A percentile compares a stretch with the other conserved stretches of the same genome.
Evolutionary conservation across 2,113 vertebrate genomes (phyloP).

Genomic region (Gallinago jamesoni): DNA sequence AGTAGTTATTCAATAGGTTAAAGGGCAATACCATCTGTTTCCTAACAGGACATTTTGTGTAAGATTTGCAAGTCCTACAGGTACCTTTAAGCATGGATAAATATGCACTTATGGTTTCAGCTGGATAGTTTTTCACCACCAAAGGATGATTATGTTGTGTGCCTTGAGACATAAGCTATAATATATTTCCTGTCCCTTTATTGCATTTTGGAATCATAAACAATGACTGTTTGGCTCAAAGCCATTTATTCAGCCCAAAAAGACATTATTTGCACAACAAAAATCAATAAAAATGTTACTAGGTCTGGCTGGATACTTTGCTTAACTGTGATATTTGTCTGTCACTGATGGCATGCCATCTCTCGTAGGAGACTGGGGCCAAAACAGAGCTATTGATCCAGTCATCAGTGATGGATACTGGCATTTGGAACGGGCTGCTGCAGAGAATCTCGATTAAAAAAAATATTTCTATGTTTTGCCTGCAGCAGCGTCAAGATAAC

Average conservation of each 20-base stretch:
- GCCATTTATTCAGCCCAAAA: conserved; percentile 98
- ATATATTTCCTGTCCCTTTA: conserved; percentile 97
- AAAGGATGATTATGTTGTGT: conserved; percentile 91
- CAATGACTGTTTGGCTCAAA: conserved; percentile 96
- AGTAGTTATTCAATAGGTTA: conserved; percentile 82
- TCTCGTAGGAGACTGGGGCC: conserved; percentile 93
- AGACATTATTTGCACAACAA: conserved; percentile 97
- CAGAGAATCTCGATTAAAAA: conserved; percentile 87
- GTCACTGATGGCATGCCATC: conserved; percentile 97
- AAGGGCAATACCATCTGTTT: conserved; percentile 82
- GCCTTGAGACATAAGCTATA: conserved; percentile 93
- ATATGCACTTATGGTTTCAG: conserved; percentile 84
- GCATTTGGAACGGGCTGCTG: conserved; percentile 90
- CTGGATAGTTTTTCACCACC: conserved; percentile 87
- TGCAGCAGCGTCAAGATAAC: conserved; percentile 81
- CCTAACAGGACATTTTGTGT: conserved; percentile 81
- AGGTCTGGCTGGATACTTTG: conserved; percentile 88
- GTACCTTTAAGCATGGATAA: conserved; percentile 84
- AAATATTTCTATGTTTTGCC: conserved; percentile 84
- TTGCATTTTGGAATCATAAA: conserved; percentile 97
- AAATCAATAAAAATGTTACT: conserved; percentile 98
- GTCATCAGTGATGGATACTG: conserved; percentile 97
- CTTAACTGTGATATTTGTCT: conserved; percentile 98
- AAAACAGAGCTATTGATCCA: conserved; percentile 98
- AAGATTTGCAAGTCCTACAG: conserved; percentile 87